A percentile compares a stretch with the other conserved stretches of the same genome.
phyloP scores from a whole-genome alignment of 1,140 invertebrate species.

The Drosophila arawakana region DNA sequence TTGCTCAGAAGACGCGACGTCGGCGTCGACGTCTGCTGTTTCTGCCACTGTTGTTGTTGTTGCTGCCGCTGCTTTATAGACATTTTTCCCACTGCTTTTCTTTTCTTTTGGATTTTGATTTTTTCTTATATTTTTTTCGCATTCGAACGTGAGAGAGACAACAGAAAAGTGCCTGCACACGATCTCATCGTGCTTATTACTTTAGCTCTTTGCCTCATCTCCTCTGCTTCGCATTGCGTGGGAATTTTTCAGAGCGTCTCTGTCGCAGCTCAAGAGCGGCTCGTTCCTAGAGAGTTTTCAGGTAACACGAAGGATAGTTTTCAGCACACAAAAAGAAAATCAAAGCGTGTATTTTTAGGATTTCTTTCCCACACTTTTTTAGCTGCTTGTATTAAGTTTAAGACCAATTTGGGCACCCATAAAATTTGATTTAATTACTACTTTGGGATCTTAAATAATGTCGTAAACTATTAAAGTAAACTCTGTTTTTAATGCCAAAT shows the following conservation, averaged over 20 bases:
- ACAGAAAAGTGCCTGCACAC: conserved; percentile 40
- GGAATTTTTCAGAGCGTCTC: conserved; percentile 62
- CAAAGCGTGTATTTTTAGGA: neutral
- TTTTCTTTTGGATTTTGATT: conserved; percentile 52
- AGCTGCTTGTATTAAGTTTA: neutral
- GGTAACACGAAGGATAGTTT: conserved; percentile 27
- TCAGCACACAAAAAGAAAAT: neutral
- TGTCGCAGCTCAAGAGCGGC: conserved; percentile 21
- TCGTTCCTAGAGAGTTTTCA: conserved; percentile 24
- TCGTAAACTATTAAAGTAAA: neutral
- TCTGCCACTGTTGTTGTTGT: conserved; percentile 12
- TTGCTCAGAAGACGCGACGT: conserved; percentile 38
- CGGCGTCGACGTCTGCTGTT: conserved; percentile 35
- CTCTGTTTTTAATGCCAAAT: neutral
- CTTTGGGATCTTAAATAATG: neutral
- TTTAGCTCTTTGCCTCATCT: conserved; percentile 30
- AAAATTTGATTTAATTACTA: neutral
- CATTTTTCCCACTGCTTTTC: conserved; percentile 75
- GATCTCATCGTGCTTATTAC: conserved; percentile 50
- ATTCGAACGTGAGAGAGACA: conserved; percentile 34
- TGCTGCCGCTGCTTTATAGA: conserved; percentile 44
- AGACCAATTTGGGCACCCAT: neutral
- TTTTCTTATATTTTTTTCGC: conserved; percentile 37
- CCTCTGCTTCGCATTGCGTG: conserved; percentile 62
- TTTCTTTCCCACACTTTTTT: neutral